Conservation (phyloP, 2,113 vertebrate species). For the Limnothrissa miodon region DNA sequence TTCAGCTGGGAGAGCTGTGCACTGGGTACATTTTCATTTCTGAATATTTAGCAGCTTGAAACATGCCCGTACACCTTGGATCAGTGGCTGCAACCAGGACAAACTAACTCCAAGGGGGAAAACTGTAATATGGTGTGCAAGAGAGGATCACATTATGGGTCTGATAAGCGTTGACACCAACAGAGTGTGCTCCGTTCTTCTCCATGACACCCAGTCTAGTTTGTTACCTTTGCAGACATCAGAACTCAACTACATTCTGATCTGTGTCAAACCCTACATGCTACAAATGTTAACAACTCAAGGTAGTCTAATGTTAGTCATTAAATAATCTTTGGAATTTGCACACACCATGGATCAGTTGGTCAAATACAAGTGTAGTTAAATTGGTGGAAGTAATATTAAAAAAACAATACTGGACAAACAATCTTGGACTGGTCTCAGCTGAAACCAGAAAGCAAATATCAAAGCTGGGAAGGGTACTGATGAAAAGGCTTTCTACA, state of each 20-base stretch:
- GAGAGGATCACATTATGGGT: not conserved
- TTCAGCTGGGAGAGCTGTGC: not conserved
- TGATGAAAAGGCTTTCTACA: conserved; percentile 1
- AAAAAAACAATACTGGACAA: not conserved
- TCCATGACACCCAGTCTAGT: not conserved
- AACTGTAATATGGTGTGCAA: not conserved
- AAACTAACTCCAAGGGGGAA: not conserved
- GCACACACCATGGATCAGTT: not conserved
- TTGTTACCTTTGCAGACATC: not conserved
- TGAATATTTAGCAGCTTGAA: not conserved
- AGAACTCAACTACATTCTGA: conserved; percentile 3
- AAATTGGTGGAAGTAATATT: not conserved
- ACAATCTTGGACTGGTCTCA: not conserved
- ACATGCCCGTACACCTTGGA: not conserved
- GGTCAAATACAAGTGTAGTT: not conserved
- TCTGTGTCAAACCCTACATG: not conserved
- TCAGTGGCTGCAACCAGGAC: not conserved
- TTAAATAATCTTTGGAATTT: not conserved
- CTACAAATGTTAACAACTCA: not conserved
- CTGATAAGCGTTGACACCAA: not conserved
- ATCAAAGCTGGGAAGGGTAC: not conserved
- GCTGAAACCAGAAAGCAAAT: not conserved
- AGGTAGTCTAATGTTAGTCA: not conserved
- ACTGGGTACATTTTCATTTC: not conserved
- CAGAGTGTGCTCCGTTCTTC: not conserved